Base-by-base conservation (phyloP, 2,888 invertebrate species). In the Drosophila siamana region DNA sequence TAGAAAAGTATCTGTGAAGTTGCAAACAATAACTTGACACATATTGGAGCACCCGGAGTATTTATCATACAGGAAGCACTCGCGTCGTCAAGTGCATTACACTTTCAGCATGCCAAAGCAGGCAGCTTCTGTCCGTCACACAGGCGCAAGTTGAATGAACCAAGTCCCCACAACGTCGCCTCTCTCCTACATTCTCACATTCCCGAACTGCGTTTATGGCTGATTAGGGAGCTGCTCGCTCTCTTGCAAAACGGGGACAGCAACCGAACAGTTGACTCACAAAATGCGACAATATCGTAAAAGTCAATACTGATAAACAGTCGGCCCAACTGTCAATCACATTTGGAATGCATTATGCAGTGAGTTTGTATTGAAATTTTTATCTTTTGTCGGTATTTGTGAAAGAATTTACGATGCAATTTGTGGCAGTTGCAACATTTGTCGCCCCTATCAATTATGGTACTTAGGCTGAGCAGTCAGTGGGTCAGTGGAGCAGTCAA, bases 21-120 rank as follows among this genome's bases (percentile, higher is more conserved):
- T 68, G 74, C 74, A 48, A 72, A 86, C 81, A 84, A 84, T 80
- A 71, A 73, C 80, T 75, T 86, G 86, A 78, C 80, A 83, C 74
- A 88, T 77, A 85, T 75, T 71, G 75, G 44, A 44, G 55, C 24
- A 44, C 33, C 40, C 41, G 6, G 41, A 54, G 65, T 68, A 68
- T 78, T 75, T 73, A 75, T 75, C 75, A 75, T 64, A 54, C 78
- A 75, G 78, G 75, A 75, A 75, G 57, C 78, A 67, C 57, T 74
- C 33, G 8, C 74, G 62, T 50, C 63, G 70, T 46, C 64, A 78
- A 78, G 78, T 77, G 74, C 74, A 74, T 40, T 78, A 62, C 75
- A 74, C 78, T 78, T 59, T 47, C 26, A 43, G 76, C 74, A 40
- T 56, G 41, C 41, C 43, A 69, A 44, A 69, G 69, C 75, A 65